Percentiles rank a stretch among this genome's conserved stretches.
Evolutionary conservation across 2,888 invertebrate species (phyloP).

Genomic region (Danaus chrysippus): DNA sequence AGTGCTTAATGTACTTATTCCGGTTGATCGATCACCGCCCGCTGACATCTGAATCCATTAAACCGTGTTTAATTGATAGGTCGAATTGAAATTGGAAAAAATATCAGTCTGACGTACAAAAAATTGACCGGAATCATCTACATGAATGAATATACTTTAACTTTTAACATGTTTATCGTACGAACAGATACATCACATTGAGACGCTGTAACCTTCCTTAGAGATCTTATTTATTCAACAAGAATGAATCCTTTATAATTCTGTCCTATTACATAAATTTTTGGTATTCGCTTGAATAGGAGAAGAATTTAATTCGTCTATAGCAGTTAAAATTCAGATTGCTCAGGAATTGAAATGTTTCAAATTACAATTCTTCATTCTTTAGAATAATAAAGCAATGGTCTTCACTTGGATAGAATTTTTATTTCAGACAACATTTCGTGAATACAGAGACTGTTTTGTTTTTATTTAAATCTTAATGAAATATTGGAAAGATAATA

Average conservation of each 20-base stretch:
- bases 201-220: too few species aligned
- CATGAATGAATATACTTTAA: not conserved
- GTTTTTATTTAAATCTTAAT: too few species aligned
- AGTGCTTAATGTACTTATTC: constrained; percentile 68
- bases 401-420: constrained; percentile 1
- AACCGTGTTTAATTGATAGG: constrained; percentile 74
- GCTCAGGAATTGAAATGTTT: constrained; percentile 36
- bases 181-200: not conserved
- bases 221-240: constrained; percentile 15
- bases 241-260: constrained; percentile 21
- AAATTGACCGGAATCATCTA: constrained; percentile 8
- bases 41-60: constrained; percentile 71
- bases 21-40: constrained; percentile 65
- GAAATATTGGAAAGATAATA: too few species aligned
- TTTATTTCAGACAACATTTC: not conserved
- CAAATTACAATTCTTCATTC: constrained; percentile 31
- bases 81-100: constrained; percentile 71
- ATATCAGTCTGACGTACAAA: constrained; percentile 31
- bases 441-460: too few species aligned
- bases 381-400: constrained; percentile 25
- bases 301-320: constrained; percentile 37
- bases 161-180: not conserved
- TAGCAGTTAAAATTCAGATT: constrained; percentile 33
- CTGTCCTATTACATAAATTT: constrained; percentile 29
- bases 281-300: constrained; percentile 29